These are phyloP conservation scores for Tadarida brasiliensis DNA, from an alignment of 2,797 vertebrate species.

Conservation along the genomic window DNA sequence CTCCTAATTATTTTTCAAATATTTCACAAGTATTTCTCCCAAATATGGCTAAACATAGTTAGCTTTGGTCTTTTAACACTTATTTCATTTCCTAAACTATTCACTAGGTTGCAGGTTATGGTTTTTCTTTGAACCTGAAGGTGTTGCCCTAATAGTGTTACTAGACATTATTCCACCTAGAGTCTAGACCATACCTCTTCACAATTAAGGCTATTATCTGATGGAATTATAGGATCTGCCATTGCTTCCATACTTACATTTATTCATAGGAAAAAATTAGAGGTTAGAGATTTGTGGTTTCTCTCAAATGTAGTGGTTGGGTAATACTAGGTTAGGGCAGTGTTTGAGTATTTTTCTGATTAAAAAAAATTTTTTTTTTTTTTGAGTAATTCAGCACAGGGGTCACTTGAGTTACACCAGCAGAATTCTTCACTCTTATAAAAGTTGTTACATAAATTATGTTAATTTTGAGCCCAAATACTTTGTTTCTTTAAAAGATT, in stretches of 20 bases:
- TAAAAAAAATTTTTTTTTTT: background rate
- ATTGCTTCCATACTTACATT: background rate
- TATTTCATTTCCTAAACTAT: constrained; percentile 28
- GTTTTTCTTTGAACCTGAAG: constrained; percentile 49
- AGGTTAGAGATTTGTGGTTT: background rate
- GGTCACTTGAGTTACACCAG: background rate
- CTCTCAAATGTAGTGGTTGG: background rate
- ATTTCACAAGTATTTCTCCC: background rate
- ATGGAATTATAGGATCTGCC: background rate
- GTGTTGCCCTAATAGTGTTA: background rate
- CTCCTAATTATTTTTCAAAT: background rate
- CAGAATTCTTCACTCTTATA: background rate
- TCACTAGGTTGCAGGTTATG: background rate
- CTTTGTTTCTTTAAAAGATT: background rate
- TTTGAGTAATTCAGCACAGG: background rate
- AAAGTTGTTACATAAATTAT: background rate
- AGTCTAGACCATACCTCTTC: background rate
- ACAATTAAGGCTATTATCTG: background rate
- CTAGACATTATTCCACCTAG: background rate
- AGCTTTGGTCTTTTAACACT: background rate
- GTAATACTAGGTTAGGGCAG: background rate
- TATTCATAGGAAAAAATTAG: background rate
- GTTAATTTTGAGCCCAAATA: background rate
- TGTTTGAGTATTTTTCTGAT: background rate
- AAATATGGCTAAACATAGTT: background rate